These are phyloP conservation scores for Pelmatolapia mariae DNA, from an alignment of 2,113 vertebrate genomes.

Conservation along the genomic window DNA sequence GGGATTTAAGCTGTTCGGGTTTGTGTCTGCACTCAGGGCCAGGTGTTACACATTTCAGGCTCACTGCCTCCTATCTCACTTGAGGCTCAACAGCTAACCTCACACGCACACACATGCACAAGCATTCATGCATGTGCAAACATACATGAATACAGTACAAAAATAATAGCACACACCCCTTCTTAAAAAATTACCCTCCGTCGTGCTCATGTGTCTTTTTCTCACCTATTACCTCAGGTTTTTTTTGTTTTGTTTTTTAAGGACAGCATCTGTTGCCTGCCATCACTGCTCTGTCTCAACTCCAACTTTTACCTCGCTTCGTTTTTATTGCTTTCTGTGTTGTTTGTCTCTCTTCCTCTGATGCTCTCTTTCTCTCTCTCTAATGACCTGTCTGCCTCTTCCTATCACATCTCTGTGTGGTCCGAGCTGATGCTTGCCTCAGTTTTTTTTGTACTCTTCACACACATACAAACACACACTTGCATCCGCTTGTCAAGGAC, in stretches of 20 bases:
- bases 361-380: not conserved
- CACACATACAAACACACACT: not conserved
- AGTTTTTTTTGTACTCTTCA: not conserved
- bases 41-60: conserved; percentile 53
- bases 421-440: not conserved
- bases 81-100: not conserved
- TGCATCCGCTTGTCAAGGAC: not conserved
- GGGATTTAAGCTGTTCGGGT: not conserved
- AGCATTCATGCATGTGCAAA: not conserved
- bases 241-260: not conserved
- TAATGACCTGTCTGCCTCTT: conserved; percentile 13
- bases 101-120: not conserved
- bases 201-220: not conserved
- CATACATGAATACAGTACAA: not conserved
- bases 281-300: not conserved
- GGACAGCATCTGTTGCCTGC: conserved; percentile 15
- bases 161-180: not conserved
- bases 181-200: not conserved
- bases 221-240: not conserved
- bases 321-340: not conserved
- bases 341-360: not conserved
- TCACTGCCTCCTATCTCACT: conserved; percentile 19
- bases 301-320: not conserved
- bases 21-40: conserved; percentile 21
- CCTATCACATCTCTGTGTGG: not conserved